Evolutionary conservation across 2,113 vertebrate species (phyloP), one percentile per base, ranked within the genome.

Genomic region (Furnarius figulus): DNA sequence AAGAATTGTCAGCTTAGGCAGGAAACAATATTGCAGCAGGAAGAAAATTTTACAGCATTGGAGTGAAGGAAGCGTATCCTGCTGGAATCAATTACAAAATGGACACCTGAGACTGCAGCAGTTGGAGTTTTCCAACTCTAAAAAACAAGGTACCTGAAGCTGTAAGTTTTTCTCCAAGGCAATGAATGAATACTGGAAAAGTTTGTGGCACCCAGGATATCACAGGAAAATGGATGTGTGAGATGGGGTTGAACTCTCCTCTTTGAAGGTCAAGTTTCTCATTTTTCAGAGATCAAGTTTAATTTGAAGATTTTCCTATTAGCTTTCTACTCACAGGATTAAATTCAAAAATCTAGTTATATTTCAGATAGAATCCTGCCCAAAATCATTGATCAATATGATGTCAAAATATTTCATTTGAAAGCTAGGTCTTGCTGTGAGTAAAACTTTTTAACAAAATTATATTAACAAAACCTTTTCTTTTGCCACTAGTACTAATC

Each of bases 171-270:
- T 25, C 22, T 55, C 35, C 18, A 5, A 24, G 18, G 12, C 11
- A 15, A 39, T 28, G 31, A 59, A 70, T 13, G 5, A 76, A 62
- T 42, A 58, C 14, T 40, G 31, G 14, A 63, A 81, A 59, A 63
- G 6, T 8, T 40, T 39, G 9, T 47, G 6, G 35, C 10, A 39
- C 5, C 9, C 2, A 1, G 6, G 8, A 2, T 37, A 49, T 24
- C 20, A 70, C 5, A 39, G 25, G 9, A 80, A 72, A 85, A 66
- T 8, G 3, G 28, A 2, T 71, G 14, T 31, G 23, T 56, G 30
- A 73, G 33, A 61, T 14, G 5, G 9, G 15, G 4, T 27, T 59
- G 39, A 67, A 39, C 27, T 72, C 7, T 77, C 5, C n/a, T 55
- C 46, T 78, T 47, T 83, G 59, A 77, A 80, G 28, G 50, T 9